Percentiles rank a stretch among this genome's conserved stretches.
phyloP scores from a whole-genome alignment of 2,888 invertebrate species.

The Rhingia rostrata region DNA sequence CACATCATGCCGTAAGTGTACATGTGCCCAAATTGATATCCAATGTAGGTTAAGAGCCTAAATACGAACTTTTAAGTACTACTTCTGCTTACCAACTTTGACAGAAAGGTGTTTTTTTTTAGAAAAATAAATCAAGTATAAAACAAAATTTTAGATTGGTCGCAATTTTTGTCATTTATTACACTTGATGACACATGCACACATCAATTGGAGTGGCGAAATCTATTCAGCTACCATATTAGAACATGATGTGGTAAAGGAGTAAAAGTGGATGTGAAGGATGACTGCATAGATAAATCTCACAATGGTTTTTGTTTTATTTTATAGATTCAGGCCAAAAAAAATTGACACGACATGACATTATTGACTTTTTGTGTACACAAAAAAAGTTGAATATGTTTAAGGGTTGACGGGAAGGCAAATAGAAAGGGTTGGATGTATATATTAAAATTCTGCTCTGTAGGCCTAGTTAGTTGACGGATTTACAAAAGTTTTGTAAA shows the following conservation, averaged over 20 bases:
- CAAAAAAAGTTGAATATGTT: conserved; percentile 35
- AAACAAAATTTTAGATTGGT: conserved; percentile 35
- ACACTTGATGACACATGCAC: conserved; percentile 65
- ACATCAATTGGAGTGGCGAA: conserved; percentile 7
- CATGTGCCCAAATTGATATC: conserved; percentile 12
- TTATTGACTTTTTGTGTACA: conserved; percentile 53
- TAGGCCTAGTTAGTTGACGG: neutral
- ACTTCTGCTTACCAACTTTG: conserved; percentile 26
- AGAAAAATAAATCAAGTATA: neutral
- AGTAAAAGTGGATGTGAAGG: neutral
- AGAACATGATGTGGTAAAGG: conserved; percentile 18
- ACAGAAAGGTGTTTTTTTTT: conserved; percentile 35
- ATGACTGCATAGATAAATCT: conserved; percentile 21
- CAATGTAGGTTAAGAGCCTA: conserved; percentile 47
- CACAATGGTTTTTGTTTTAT: conserved; percentile 59
- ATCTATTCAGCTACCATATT: conserved; percentile 33
- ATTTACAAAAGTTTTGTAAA: neutral
- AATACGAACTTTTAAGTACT: conserved; percentile 32
- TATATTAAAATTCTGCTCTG: neutral
- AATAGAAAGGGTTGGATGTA: neutral
- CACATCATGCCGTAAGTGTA: too few relatives aligned
- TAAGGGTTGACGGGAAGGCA: neutral
- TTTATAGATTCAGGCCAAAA: conserved; percentile 16
- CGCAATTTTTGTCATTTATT: conserved; percentile 68
- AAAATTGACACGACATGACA: conserved; percentile 55